phyloP scores from a whole-genome alignment of 2,888 invertebrate species.

The Orthonychiurus folsomi region DNA sequence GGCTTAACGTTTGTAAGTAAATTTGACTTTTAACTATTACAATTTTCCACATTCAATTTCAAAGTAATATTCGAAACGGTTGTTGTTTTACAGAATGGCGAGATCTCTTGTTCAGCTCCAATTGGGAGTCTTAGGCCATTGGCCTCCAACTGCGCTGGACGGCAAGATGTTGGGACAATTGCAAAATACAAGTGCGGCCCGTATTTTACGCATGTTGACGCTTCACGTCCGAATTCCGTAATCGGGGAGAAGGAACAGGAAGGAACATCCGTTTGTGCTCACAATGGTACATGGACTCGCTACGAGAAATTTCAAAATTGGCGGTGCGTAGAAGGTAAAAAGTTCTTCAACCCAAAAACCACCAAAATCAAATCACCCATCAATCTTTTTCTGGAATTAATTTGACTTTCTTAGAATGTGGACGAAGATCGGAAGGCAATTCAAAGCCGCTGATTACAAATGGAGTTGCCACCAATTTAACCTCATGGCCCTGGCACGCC shows the following conservation, averaged over 20 bases:
- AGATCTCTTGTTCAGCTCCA: not conserved
- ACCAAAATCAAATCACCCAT: constrained; percentile 1
- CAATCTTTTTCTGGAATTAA: not conserved
- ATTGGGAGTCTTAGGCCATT: not conserved
- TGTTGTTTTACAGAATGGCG: not conserved
- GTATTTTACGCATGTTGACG: not conserved
- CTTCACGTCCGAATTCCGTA: not conserved
- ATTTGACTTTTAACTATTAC: not conserved
- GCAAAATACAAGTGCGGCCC: not conserved
- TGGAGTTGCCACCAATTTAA: not conserved
- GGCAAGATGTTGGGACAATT: not conserved
- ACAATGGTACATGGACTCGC: constrained; percentile 1
- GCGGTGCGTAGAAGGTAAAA: not conserved
- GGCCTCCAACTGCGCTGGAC: not conserved
- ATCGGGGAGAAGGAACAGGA: not conserved
- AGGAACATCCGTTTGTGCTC: not conserved
- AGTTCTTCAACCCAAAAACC: too few relatives aligned
- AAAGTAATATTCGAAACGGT: too few relatives aligned
- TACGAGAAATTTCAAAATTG: not conserved
- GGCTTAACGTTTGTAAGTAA: not conserved
- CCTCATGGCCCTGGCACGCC: constrained; percentile 4
- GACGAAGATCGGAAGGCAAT: not conserved
- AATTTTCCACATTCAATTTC: too few relatives aligned
- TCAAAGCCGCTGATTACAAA: not conserved
- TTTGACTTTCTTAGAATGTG: not conserved